Conservation (phyloP, 2,797 vertebrate species). For the Sitta carolinensis region DNA sequence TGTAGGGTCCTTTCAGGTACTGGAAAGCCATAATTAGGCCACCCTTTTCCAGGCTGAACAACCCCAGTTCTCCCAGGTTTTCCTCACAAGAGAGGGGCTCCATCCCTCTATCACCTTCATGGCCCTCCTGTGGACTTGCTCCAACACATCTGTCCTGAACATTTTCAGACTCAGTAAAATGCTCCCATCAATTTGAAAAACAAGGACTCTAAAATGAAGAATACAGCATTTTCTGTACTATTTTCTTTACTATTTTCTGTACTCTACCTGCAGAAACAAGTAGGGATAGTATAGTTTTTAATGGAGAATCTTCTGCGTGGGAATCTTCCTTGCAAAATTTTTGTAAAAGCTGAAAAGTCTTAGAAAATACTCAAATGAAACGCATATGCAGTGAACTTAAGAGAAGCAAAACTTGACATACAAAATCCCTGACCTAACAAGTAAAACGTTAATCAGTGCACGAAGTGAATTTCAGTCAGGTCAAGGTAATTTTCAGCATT, state of each 20-base stretch:
- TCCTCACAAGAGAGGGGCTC: not conserved
- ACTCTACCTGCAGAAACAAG: not conserved
- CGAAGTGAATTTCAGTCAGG: not conserved
- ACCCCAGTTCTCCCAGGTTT: not conserved
- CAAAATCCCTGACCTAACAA: not conserved
- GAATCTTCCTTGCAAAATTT: not conserved
- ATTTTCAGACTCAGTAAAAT: not conserved
- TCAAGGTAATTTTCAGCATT: not conserved
- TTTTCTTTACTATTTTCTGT: not conserved
- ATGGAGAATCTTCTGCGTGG: not conserved
- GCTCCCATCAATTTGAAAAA: not conserved
- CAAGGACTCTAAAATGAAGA: not conserved
- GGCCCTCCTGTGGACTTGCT: not conserved
- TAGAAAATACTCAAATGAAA: not conserved
- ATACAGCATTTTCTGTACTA: not conserved
- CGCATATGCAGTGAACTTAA: not conserved
- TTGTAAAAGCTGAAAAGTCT: not conserved
- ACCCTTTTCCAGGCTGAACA: not conserved
- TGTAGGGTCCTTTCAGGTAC: not conserved
- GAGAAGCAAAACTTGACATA: not conserved
- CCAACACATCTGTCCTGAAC: not conserved
- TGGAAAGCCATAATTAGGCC: not conserved
- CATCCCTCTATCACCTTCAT: not conserved
- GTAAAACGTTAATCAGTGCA: not conserved
- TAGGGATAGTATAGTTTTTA: not conserved